These are phyloP conservation scores for Drosophila insularis DNA, from an alignment of 1,140 invertebrate species.

Conservation along the genomic window DNA sequence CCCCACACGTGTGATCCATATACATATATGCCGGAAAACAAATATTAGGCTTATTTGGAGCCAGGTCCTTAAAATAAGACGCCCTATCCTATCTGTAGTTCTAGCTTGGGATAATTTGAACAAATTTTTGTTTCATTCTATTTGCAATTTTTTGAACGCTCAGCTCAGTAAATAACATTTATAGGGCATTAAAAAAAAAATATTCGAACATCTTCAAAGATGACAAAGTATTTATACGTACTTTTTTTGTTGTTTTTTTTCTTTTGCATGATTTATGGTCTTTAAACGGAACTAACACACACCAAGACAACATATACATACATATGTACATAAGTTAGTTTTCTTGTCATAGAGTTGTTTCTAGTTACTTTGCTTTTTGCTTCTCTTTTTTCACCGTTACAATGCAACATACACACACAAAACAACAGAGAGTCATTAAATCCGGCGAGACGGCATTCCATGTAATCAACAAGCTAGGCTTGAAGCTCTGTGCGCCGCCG, in stretches of 20 bases:
- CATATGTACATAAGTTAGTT: too few species aligned
- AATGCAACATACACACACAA: slow-evolving; percentile 39
- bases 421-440: slow-evolving; percentile 65
- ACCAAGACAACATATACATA: not conserved
- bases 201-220: not conserved
- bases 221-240: not conserved
- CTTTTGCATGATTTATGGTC: slow-evolving; percentile 22
- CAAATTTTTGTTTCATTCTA: too few species aligned
- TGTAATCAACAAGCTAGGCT: slow-evolving; percentile 63
- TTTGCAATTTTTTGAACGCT: too few species aligned
- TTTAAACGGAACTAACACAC: slow-evolving; percentile 5
- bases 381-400: slow-evolving; percentile 62
- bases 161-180: not conserved
- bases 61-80: too few species aligned
- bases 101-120: too few species aligned
- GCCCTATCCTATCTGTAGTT: too few species aligned
- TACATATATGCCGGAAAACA: too few species aligned
- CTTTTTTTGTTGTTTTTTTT: not conserved
- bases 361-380: slow-evolving; percentile 22
- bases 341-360: slow-evolving; percentile 8
- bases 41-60: too few species aligned
- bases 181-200: slow-evolving; percentile 42
- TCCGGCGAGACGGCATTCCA: slow-evolving; percentile 78
- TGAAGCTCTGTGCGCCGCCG: slow-evolving; percentile 16
- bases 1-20: too few species aligned